Evolutionary conservation across 2,113 vertebrate species (phyloP), one percentile per base, ranked within the genome.

Genomic region (Anhinga rufa): DNA sequence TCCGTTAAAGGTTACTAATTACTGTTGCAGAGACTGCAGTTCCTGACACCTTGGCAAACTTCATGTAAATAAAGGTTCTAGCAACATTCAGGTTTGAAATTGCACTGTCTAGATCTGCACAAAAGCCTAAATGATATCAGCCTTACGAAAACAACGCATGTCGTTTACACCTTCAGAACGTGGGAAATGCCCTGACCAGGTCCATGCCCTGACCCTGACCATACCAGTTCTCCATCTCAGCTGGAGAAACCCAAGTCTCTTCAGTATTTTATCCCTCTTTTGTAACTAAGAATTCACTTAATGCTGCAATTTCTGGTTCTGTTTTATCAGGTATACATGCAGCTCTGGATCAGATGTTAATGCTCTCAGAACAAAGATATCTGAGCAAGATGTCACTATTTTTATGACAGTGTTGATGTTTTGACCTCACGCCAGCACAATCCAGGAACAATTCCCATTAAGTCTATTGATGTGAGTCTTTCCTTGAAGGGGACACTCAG

Each of bases 401-500:
- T 83, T 80, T 94, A 46, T 71, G 70, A 17, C 32, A 34, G 44
- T 77, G 42, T 44, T 77, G 85, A 83, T 58, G 82, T 88, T 95
- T 93, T 95, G 92, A 96, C 49, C 70, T 96, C 75, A 48, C 0
- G n/a, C 87, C 92, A 95, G 76, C 82, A 94, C 11, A 14, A 86
- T 88, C 82, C 79, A 95, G 92, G 90, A 96, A 90, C 71, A 86
- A 70, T 88, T 92, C 54, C 71, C 85, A 91, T 93, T 95, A 92
- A 90, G 55, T 60, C 36, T 96, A 62, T 88, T 93, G 88, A 95
- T 88, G 55, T 18, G 81, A 96, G 82, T 82, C 71, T 95, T 96
- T 95, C 94, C 85, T 96, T 54, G 38, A 96, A 94, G 90, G 71
- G 88, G 66, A 83, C 71, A 68, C 66, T 94, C 66, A 83, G 84